Conservation (phyloP, 2,888 invertebrate species). For the Rhamphomyia laevipes region DNA sequence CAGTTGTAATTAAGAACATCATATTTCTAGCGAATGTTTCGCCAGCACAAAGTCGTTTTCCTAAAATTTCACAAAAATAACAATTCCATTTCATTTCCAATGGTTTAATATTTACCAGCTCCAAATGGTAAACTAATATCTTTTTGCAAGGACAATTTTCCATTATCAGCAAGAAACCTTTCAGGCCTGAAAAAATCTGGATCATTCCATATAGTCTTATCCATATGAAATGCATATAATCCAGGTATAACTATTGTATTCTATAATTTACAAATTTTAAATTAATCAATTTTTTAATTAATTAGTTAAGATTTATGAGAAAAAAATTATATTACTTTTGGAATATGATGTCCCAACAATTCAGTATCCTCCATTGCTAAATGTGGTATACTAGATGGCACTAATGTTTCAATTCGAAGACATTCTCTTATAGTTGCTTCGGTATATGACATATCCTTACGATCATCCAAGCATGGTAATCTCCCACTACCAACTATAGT, state of each 20-base stretch:
- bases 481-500: conserved; percentile 47
- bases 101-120: conserved; percentile 39
- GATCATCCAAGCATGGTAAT: conserved; percentile 47
- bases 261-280: conserved; percentile 28
- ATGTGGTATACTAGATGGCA: conserved; percentile 50
- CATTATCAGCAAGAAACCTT: conserved; percentile 46
- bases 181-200: conserved; percentile 55
- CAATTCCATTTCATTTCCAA: background rate
- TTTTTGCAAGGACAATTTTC: conserved; percentile 41
- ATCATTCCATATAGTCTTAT: conserved; percentile 49
- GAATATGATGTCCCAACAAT: conserved; percentile 46
- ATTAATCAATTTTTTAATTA: background rate
- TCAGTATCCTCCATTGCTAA: conserved; percentile 40
- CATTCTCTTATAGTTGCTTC: conserved; percentile 52
- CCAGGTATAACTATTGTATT: conserved; percentile 45
- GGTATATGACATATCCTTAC: conserved; percentile 45
- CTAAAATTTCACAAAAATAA: conserved; percentile 29
- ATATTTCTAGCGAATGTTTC: conserved; percentile 57
- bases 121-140: conserved; percentile 55
- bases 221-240: conserved; percentile 43
- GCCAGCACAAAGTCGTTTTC: conserved; percentile 56
- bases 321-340: conserved; percentile 37
- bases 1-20: conserved; percentile 48
- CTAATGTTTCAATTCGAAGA: conserved; percentile 46
- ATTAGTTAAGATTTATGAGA: too few relatives aligned